Evolutionary conservation across 2,113 vertebrate genomes (phyloP).

Genomic region (Microtus pennsylvanicus): DNA sequence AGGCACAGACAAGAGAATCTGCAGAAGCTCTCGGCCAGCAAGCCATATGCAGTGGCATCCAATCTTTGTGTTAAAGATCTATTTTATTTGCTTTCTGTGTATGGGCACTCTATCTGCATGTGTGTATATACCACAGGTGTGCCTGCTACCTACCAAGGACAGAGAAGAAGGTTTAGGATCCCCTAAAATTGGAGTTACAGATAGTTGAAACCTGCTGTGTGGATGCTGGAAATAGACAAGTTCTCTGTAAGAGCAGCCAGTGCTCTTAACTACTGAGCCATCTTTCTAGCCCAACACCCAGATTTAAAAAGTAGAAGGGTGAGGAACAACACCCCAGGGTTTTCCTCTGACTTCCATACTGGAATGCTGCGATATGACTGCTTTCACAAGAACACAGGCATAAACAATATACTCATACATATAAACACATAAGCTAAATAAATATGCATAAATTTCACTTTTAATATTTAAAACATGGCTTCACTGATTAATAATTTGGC

Average conservation of each 20-base stretch:
- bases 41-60: neutral
- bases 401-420: neutral
- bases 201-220: neutral
- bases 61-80: neutral
- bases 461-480: conserved; percentile 10
- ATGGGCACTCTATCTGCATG: neutral
- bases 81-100: neutral
- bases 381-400: neutral
- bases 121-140: neutral
- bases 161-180: neutral
- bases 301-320: neutral
- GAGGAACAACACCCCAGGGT: neutral
- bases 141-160: neutral
- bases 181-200: neutral
- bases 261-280: neutral
- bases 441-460: neutral
- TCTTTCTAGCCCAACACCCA: neutral
- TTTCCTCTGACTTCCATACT: neutral
- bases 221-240: neutral
- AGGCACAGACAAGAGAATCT: neutral
- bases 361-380: neutral
- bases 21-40: neutral
- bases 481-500: neutral
- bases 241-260: neutral
- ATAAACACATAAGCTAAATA: neutral